phyloP scores from a whole-genome alignment of 2,113 vertebrate species.

The Tragulus kanchil region DNA sequence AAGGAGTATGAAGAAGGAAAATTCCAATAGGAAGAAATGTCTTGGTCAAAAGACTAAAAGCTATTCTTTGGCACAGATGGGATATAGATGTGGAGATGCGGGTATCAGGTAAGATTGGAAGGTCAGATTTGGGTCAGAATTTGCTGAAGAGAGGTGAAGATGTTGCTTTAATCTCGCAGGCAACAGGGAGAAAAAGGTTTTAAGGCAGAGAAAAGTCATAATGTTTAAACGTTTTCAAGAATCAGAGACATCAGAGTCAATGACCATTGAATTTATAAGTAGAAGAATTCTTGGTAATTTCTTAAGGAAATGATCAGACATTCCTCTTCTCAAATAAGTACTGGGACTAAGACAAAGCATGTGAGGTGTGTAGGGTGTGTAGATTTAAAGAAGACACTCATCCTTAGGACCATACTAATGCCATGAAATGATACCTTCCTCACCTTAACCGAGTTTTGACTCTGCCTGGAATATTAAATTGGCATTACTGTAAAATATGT shows the following conservation, averaged over 20 bases:
- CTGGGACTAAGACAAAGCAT: not conserved
- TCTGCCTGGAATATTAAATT: not conserved
- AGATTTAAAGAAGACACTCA: not conserved
- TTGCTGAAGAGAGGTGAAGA: not conserved
- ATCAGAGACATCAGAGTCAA: not conserved
- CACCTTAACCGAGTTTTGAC: not conserved
- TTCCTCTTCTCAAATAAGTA: not conserved
- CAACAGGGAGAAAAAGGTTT: not conserved
- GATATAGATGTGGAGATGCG: not conserved
- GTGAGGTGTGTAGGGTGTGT: not conserved
- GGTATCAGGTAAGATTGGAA: not conserved
- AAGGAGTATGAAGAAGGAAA: not conserved
- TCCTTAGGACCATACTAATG: not conserved
- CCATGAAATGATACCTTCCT: not conserved
- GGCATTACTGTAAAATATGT: not conserved
- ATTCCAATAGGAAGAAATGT: not conserved
- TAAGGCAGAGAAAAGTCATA: not conserved
- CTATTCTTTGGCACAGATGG: not conserved
- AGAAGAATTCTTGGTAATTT: not conserved
- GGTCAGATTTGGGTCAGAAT: not conserved
- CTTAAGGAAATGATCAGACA: not conserved
- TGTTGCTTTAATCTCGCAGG: constrained; percentile 25
- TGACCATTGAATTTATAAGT: not conserved
- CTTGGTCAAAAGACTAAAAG: not conserved
- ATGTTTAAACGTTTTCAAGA: constrained; percentile 11